A percentile compares a stretch with the other conserved stretches of the same genome.
Conservation (phyloP, 2,113 vertebrate genomes). For the Phalacrocorax brasilianus region DNA sequence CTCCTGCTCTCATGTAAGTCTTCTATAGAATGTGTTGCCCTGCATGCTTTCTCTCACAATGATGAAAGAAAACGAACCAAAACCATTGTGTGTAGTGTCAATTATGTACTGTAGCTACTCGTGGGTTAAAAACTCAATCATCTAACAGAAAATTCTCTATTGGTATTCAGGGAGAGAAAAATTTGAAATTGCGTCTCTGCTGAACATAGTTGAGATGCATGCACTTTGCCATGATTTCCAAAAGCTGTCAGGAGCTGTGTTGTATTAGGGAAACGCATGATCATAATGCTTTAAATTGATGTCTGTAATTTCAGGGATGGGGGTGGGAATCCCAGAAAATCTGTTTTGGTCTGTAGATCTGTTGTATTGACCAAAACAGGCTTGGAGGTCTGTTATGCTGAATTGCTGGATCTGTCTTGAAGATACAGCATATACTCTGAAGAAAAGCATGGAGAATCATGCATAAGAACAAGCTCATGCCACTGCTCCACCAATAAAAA, state of each 20-base stretch:
- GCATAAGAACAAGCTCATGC: background rate
- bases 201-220: background rate
- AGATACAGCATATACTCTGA: background rate
- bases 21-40: background rate
- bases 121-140: background rate
- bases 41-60: background rate
- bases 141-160: background rate
- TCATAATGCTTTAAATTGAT: background rate
- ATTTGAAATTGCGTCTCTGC: background rate
- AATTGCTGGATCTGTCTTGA: background rate
- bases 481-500: background rate
- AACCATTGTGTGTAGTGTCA: background rate
- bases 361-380: background rate
- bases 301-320: background rate
- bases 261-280: background rate
- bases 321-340: background rate
- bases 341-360: background rate
- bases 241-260: background rate
- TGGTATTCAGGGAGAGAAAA: background rate
- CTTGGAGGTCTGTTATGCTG: background rate
- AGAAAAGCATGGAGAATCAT: background rate
- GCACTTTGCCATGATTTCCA: background rate
- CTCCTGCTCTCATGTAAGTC: background rate
- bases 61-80: background rate
- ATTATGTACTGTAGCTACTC: background rate